Percentiles rank a stretch among this genome's conserved stretches.
These are phyloP conservation scores for Pseudorasbora parva DNA, from an alignment of 2,113 vertebrate species.

Conservation along the genomic window DNA sequence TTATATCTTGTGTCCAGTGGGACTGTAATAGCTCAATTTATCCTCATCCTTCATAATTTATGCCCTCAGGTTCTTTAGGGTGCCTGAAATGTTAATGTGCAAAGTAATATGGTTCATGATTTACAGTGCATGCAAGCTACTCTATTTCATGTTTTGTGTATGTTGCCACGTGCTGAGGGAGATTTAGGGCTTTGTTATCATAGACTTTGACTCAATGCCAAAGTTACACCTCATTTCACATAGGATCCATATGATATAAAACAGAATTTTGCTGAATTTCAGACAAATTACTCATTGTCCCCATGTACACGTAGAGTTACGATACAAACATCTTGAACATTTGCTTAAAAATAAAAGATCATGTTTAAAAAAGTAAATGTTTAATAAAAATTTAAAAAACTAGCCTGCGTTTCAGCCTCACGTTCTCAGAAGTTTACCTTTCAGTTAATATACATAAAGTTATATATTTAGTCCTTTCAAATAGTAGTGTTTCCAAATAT, in stretches of 20 bases:
- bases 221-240: constrained; percentile 43
- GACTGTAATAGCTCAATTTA: neutral
- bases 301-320: neutral
- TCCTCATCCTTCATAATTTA: constrained; percentile 17
- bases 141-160: constrained; percentile 28
- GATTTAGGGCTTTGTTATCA: constrained; percentile 26
- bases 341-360: too few relatives aligned
- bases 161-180: constrained; percentile 14
- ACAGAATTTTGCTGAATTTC: constrained; percentile 29
- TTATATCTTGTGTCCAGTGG: neutral
- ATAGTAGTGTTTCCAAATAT: too few relatives aligned
- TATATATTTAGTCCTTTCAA: too few relatives aligned
- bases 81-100: neutral
- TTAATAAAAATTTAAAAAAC: too few relatives aligned
- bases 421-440: too few relatives aligned
- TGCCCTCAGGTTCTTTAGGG: constrained; percentile 18
- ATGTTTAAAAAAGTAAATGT: too few relatives aligned
- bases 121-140: constrained; percentile 9
- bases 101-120: constrained; percentile 26
- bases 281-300: constrained; percentile 17
- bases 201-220: constrained; percentile 35
- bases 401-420: too few relatives aligned
- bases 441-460: too few relatives aligned
- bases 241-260: constrained; percentile 33
- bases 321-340: neutral